Conservation (phyloP, 2,797 vertebrate genomes). For the Eulemur rubriventer region DNA sequence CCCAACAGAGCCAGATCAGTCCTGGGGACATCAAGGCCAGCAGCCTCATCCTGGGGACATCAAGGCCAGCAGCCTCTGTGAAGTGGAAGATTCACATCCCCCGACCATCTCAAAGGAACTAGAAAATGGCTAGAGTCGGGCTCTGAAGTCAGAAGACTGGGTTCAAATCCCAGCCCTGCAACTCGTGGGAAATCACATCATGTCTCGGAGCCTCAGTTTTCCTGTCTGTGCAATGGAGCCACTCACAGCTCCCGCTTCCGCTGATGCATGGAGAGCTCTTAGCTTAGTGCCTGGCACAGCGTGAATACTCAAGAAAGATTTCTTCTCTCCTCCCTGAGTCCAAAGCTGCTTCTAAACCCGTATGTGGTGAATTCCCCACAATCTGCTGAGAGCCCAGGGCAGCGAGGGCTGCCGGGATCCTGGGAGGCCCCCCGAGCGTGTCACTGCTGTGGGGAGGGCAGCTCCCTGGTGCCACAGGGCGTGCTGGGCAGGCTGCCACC, state of each 20-base stretch:
- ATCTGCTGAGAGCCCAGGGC: neutral
- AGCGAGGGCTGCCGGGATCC: neutral
- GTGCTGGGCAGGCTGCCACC: neutral
- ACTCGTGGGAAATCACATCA: neutral
- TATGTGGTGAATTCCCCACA: neutral
- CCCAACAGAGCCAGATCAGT: neutral
- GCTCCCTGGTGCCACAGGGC: neutral
- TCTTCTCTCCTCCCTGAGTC: neutral
- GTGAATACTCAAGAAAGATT: neutral
- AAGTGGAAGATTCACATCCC: neutral
- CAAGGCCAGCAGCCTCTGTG: neutral
- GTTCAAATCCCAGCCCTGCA: neutral
- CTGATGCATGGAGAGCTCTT: neutral
- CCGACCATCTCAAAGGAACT: neutral
- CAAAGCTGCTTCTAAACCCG: neutral
- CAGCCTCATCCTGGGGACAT: neutral
- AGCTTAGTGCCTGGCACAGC: accelerated
- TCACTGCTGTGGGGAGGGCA: neutral
- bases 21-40: too few species aligned
- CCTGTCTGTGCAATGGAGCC: neutral
- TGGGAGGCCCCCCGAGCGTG: neutral
- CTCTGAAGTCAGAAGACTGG: neutral
- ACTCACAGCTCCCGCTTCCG: accelerated
- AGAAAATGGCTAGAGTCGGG: neutral
- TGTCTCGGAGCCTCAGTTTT: neutral